Evolutionary conservation across 2,797 vertebrate genomes (phyloP).

Genomic region (Poecilia velifera): DNA sequence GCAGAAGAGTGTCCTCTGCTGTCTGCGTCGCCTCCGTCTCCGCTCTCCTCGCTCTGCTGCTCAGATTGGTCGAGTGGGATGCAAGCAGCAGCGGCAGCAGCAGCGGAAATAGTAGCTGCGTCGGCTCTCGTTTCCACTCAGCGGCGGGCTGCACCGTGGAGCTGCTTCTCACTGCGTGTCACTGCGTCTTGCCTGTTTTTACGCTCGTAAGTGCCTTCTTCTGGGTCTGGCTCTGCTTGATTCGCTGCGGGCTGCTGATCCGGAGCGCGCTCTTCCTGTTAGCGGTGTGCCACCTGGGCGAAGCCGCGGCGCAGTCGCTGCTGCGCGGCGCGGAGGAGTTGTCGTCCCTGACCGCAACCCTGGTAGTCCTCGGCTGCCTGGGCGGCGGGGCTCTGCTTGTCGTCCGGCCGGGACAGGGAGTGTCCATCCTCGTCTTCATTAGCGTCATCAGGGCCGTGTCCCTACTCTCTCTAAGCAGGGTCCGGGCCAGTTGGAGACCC

Average conservation of each 20-base stretch:
- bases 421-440: conserved; percentile 85
- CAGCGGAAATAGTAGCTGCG: conserved; percentile 70
- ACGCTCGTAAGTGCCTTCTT: conserved; percentile 82
- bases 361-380: conserved; percentile 87
- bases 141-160: conserved; percentile 68
- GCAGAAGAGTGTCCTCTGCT: conserved; percentile 74
- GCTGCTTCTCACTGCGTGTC: conserved; percentile 67
- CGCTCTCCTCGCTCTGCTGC: conserved; percentile 71
- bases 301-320: conserved; percentile 83
- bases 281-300: conserved; percentile 84
- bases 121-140: conserved; percentile 60
- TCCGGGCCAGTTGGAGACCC: conserved; percentile 87
- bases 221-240: conserved; percentile 82
- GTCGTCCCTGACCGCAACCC: conserved; percentile 80
- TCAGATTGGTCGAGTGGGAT: conserved; percentile 76
- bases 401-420: conserved; percentile 83
- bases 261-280: conserved; percentile 77
- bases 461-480: conserved; percentile 81
- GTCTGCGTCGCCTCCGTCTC: conserved; percentile 80
- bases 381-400: conserved; percentile 87
- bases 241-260: conserved; percentile 81
- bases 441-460: conserved; percentile 83
- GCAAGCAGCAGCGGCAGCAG: conserved; percentile 57
- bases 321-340: conserved; percentile 79
- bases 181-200: conserved; percentile 73